phyloP scores from a whole-genome alignment of 1,140 invertebrate genomes.

The Telenomus remus region DNA sequence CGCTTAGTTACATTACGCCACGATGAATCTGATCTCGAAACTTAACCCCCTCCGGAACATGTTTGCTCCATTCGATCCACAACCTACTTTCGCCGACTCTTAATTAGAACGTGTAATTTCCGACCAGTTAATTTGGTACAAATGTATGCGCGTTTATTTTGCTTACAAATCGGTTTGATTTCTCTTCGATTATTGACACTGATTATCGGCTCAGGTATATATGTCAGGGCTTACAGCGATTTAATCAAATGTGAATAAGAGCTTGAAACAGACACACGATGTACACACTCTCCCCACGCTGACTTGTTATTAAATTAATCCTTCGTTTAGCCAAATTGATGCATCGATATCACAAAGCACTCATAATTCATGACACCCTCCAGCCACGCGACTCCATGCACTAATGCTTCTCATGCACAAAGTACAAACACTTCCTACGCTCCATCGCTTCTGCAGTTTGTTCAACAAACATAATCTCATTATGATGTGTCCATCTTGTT shows the following conservation, averaged over 20 bases:
- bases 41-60: constrained; percentile 51
- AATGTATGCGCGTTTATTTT: no score
- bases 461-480: constrained; percentile 9
- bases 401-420: constrained; percentile 45
- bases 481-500: neutral
- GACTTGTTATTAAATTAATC: constrained; percentile 77
- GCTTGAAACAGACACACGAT: constrained; percentile 29
- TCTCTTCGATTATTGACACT: neutral
- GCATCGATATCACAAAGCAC: constrained; percentile 76
- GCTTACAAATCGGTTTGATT: neutral
- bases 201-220: neutral
- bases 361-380: constrained; percentile 73
- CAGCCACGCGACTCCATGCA: constrained; percentile 48
- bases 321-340: constrained; percentile 77
- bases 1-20: constrained; percentile 72
- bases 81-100: constrained; percentile 29
- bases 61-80: constrained; percentile 42
- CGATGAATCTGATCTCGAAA: constrained; percentile 68
- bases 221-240: constrained; percentile 7
- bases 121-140: constrained; percentile 25
- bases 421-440: constrained; percentile 42
- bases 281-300: constrained; percentile 64
- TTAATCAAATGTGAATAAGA: constrained; percentile 37
- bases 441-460: constrained; percentile 32
- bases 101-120: constrained; percentile 25